Evolutionary conservation across 1,140 invertebrate species (phyloP), one percentile per base, ranked within the genome.

Genomic region (Drosophila azteca): DNA sequence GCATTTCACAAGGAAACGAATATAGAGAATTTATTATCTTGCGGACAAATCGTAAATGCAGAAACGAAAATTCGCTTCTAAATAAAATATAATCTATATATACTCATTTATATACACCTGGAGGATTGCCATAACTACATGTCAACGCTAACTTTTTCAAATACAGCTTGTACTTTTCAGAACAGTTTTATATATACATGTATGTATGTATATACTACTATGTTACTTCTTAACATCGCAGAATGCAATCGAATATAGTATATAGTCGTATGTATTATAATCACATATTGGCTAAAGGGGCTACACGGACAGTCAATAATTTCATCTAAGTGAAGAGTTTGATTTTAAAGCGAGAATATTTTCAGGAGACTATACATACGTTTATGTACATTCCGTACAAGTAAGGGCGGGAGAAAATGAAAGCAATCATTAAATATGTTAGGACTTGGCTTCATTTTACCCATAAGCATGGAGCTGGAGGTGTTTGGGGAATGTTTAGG

Each of bases 11-110:
- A 43, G 31, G 55, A 69, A 76, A 77, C 24, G 62, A 57, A 55
- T 62, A 85, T 70, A 75, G 50, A 79, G 49, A 85, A 60, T 80
- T 83, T 84, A 81, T 79, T 83, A 66, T 58, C 55, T 67, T 44
- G 52, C 41, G 43, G 71, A 46, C 22, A 52, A 60, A 70, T 43
- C 41, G 35, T 44, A 58, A 63, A 69, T 69, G 46, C 65, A 50
- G 31, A 44, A 57, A 49, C 44, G 15, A 22, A 26, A 31, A 31
- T 49, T 29, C 8, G 15, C 17, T 13, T 22, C 49, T 7, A 55
- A 13, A 44, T 70, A 50, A 50, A 45, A 17, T 48, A 8, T 31
- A 31, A 31, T 35, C 49, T 51, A 66, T 39, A 35, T 39, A 35
- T 53, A 43, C 54, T 35, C 20, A 35, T 20, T 52, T 75, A 66